Percentiles rank a stretch among this genome's conserved stretches.
phyloP scores from a whole-genome alignment of 1,140 invertebrate genomes.

The Drosophila bifasciata region DNA sequence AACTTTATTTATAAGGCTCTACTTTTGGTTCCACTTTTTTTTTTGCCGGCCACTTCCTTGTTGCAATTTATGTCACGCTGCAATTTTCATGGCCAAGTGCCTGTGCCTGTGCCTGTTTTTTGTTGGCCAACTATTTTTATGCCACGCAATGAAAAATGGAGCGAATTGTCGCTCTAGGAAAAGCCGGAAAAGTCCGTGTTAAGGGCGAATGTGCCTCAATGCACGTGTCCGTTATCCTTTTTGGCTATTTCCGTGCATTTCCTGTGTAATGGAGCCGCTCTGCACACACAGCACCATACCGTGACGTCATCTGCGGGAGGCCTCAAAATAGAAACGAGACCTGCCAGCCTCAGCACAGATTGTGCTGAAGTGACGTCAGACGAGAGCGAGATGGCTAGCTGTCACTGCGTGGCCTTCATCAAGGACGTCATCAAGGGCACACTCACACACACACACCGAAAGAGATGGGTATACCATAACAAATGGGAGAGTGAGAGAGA shows the following conservation, averaged over 20 bases:
- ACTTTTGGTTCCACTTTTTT: constrained; percentile 9
- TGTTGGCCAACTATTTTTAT: constrained; percentile 40
- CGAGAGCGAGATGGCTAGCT: constrained; percentile 35
- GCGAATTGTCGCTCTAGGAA: too few relatives aligned
- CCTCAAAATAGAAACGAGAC: constrained; percentile 17
- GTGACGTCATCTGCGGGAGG: constrained; percentile 57
- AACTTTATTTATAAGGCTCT: constrained; percentile 20
- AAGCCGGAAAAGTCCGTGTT: background rate
- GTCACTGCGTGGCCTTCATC: constrained; percentile 11
- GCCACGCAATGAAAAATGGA: background rate
- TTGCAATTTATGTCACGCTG: constrained; percentile 37
- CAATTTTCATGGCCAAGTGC: constrained; percentile 26
- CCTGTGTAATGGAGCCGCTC: constrained; percentile 41
- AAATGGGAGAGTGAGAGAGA: background rate
- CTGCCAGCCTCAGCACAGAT: background rate
- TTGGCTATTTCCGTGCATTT: constrained; percentile 61
- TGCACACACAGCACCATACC: too few relatives aligned
- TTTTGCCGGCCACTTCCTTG: too few relatives aligned
- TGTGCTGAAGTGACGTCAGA: constrained; percentile 53
- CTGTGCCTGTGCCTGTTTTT: too few relatives aligned
- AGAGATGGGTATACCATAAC: constrained; percentile 13
- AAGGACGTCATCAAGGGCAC: constrained; percentile 52
- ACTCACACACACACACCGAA: background rate
- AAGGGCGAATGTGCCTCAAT: constrained; percentile 7
- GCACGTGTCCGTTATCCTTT: constrained; percentile 56